A percentile compares a stretch with the other conserved stretches of the same genome.
Evolutionary conservation across 2,113 vertebrate species (phyloP).

Genomic region (Haemorhous mexicanus): DNA sequence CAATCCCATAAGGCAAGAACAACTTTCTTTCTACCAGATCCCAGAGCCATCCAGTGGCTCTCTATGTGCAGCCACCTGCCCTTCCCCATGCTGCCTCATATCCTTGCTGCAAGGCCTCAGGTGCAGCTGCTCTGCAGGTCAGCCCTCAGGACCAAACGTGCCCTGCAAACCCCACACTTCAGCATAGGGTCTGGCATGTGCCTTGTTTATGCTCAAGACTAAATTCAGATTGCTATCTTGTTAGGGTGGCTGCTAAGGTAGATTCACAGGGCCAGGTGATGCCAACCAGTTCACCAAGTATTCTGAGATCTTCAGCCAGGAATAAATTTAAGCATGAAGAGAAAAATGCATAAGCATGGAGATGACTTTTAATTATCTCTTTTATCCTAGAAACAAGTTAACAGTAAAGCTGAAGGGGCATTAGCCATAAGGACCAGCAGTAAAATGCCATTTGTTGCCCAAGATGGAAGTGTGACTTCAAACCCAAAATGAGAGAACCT

Average conservation of each 20-base stretch:
- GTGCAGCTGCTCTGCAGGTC: background rate
- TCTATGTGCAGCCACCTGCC: fast-evolving
- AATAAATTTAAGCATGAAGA: background rate
- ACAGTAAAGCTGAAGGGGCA: background rate
- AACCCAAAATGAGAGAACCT: background rate
- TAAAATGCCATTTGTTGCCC: background rate
- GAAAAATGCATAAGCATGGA: background rate
- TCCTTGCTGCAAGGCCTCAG: background rate
- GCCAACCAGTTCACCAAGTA: background rate
- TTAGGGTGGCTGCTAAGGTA: background rate
- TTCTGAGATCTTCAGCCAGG: background rate
- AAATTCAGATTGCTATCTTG: background rate
- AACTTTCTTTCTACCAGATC: background rate
- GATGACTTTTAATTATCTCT: background rate
- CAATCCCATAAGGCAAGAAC: background rate
- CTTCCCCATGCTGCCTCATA: background rate
- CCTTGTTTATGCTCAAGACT: background rate
- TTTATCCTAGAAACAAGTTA: background rate
- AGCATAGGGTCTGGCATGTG: fast-evolving
- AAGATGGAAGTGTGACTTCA: background rate
- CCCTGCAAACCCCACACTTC: background rate
- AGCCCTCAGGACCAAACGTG: background rate
- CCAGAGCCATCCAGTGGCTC: background rate
- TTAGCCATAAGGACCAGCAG: background rate
- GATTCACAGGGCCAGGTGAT: background rate